Base-by-base conservation (phyloP, 2,888 invertebrate species). In the Meiosimyza decipiens region DNA sequence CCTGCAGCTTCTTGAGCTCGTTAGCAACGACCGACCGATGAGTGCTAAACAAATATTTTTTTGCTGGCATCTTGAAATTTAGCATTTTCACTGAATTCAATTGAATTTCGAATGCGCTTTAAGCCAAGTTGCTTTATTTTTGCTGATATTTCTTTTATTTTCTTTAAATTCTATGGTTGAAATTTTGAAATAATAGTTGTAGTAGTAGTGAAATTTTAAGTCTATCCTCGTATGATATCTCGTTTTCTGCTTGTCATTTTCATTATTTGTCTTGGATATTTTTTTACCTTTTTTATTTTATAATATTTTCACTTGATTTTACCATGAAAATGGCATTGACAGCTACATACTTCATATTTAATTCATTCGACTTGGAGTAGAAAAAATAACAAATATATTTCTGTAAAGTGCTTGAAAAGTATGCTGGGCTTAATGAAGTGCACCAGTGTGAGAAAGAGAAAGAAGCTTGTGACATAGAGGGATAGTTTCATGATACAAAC, bases 31-130 rank as follows among this genome's bases (percentile, higher is more conserved):
- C 40, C 40, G 40, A 40, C 49, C 18, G 33, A 47, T 49, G 63
- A 63, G 63, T 47, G 47, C 49, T 63, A 47, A 65, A 65, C 50
- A 65, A 65, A 65, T 65, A 65, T 52, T 51, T 62, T 13, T 65
- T 51, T 51, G 64, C 64, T 28, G 16, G 33, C 52, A 51, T 28
- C 51, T 66, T n/a, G 52, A n/a, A 28, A 40, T 40, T 40, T 40
- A 40, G 40, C 40, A 40, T 40, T 40, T 40, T 40, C 40, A 40
- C 40, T 40, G 40, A 22, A 54, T 52, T 54, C 52, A 40, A 12
- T 40, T 66, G 63, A 63, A 49, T 40, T 40, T 62, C 33, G 65
- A 18, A 40, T 40, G 40, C 18, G 54, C 40, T n/a, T 64, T n/a
- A 16, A 11, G n/a, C 40, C 28, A 28, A 54, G 47, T 47, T 33